These are phyloP conservation scores for Scaptomyza flava DNA, from an alignment of 2,888 invertebrate species.

Conservation along the genomic window DNA sequence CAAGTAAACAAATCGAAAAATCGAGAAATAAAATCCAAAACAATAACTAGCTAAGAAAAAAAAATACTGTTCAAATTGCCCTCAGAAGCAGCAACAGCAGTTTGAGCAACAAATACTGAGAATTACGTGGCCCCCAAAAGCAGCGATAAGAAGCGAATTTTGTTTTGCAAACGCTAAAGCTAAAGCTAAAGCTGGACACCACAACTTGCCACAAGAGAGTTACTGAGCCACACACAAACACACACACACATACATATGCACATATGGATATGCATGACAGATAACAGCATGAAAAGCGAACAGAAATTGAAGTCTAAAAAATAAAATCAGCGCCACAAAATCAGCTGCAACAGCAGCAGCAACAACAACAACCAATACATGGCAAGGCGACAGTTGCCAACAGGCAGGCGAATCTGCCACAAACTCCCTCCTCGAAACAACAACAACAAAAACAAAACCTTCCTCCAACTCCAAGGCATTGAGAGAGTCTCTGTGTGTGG, in stretches of 20 bases:
- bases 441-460: background rate
- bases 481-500: conserved; percentile 14
- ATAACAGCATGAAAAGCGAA: conserved; percentile 57
- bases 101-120: conserved; percentile 54
- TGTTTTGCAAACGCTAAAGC: conserved; percentile 35
- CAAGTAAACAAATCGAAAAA: conserved; percentile 56
- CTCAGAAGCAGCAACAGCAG: conserved; percentile 19
- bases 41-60: background rate
- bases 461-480: conserved; percentile 10
- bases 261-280: conserved; percentile 66
- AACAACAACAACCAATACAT: background rate
- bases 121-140: conserved; percentile 60
- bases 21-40: conserved; percentile 18
- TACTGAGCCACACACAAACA: conserved; percentile 14
- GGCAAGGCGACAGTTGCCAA: conserved; percentile 58
- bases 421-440: conserved; percentile 13
- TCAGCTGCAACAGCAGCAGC: conserved; percentile 43
- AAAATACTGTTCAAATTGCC: conserved; percentile 33
- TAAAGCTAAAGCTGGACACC: conserved; percentile 28
- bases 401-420: conserved; percentile 29
- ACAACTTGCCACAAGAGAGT: conserved; percentile 34
- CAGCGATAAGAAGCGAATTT: conserved; percentile 60
- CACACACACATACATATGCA: conserved; percentile 11
- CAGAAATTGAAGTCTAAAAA: conserved; percentile 58
- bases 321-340: conserved; percentile 57